Conservation (phyloP, 2,888 invertebrate genomes). For the Andrena hattorfiana region DNA sequence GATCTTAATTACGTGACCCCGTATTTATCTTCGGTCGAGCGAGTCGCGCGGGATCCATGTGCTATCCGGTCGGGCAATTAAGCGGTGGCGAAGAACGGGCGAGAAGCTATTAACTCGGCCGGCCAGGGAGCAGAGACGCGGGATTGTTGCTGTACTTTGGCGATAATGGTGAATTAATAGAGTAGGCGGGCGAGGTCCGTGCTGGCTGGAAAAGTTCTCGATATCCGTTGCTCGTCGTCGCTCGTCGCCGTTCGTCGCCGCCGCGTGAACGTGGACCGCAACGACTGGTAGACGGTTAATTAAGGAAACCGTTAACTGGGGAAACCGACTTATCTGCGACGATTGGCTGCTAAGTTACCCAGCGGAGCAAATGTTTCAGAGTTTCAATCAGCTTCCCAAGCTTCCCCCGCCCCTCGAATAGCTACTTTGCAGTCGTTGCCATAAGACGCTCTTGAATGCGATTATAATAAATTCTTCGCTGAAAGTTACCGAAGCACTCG, state of each 20-base stretch:
- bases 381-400: slow-evolving; percentile 68
- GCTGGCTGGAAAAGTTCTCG: slow-evolving; percentile 42
- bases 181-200: slow-evolving; percentile 9
- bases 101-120: slow-evolving; percentile 53
- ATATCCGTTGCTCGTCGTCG: slow-evolving; percentile 28
- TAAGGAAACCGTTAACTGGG: slow-evolving; percentile 71
- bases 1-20: slow-evolving; percentile 51
- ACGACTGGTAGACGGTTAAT: slow-evolving; percentile 65
- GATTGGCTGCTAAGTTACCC: slow-evolving; percentile 70
- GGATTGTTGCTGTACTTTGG: slow-evolving; percentile 58
- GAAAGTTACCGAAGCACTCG: slow-evolving; percentile 71
- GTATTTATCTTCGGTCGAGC: slow-evolving; percentile 42
- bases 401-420: slow-evolving; percentile 28
- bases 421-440: slow-evolving; percentile 69
- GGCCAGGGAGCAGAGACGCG: slow-evolving; percentile 1
- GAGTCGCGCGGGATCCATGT: slow-evolving; percentile 39
- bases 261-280: slow-evolving; percentile 37
- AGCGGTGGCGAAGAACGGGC: slow-evolving; percentile 32
- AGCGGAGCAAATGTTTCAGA: slow-evolving; percentile 65
- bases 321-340: slow-evolving; percentile 73
- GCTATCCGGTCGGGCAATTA: slow-evolving; percentile 45
- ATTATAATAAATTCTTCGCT: slow-evolving; percentile 75
- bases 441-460: slow-evolving; percentile 70
- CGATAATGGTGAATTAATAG: slow-evolving; percentile 67
- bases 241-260: slow-evolving; percentile 10